Conservation (phyloP, 2,888 invertebrate species). For the Heliconius sara region DNA sequence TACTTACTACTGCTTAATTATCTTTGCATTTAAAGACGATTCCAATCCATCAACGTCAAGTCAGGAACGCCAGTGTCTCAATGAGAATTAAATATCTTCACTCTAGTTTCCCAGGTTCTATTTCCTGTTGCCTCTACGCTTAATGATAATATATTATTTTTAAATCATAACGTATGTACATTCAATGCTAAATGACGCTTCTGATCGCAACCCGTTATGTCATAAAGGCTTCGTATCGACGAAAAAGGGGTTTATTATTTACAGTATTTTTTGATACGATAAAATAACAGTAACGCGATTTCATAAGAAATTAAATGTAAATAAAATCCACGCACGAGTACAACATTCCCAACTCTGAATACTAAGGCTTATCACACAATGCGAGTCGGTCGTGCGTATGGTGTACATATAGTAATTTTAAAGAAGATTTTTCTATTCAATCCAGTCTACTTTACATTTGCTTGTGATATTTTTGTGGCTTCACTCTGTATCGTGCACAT, state of each 20-base stretch:
- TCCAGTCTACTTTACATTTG: constrained; percentile 4
- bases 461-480: neutral
- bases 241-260: neutral
- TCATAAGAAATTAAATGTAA: constrained; percentile 35
- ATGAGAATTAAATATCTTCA: neutral
- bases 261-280: neutral
- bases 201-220: neutral
- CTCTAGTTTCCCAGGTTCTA: neutral
- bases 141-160: neutral
- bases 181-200: neutral
- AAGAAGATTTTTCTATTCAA: constrained; percentile 22
- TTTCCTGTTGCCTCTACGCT: too few species aligned
- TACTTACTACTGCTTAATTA: too few species aligned
- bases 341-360: constrained; percentile 18
- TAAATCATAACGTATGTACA: neutral
- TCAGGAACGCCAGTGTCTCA: too few species aligned
- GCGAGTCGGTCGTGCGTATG: constrained; percentile 29
- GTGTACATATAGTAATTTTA: constrained; percentile 29
- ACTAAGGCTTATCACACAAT: constrained; percentile 30
- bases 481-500: too few species aligned
- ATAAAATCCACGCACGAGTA: constrained; percentile 26
- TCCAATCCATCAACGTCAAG: too few species aligned
- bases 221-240: neutral
- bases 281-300: constrained; percentile 17
- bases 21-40: too few species aligned